phyloP scores from a whole-genome alignment of 2,113 vertebrate genomes.

The Hyaena hyaena region DNA sequence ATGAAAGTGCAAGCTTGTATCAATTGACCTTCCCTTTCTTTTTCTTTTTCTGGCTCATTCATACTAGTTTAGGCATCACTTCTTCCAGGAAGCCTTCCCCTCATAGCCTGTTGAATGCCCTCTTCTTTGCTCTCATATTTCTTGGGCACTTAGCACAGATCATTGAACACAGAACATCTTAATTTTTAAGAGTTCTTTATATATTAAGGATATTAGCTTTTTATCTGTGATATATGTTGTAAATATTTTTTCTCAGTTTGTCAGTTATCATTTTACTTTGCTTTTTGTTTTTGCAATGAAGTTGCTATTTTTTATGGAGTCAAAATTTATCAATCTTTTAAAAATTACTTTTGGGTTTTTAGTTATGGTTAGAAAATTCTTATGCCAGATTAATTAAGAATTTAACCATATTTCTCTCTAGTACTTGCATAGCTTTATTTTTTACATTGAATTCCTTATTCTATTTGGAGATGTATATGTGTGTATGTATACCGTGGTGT shows the following conservation, averaged over 20 bases:
- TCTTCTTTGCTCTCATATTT: background rate
- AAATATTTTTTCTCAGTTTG: slow-evolving; percentile 29
- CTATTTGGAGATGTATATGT: background rate
- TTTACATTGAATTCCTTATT: background rate
- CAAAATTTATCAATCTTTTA: background rate
- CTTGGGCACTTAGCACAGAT: background rate
- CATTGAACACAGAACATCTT: background rate
- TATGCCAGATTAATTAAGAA: background rate
- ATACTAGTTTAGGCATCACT: background rate
- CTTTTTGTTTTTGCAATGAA: background rate
- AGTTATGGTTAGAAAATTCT: background rate
- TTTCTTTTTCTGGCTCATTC: background rate
- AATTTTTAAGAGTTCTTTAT: background rate
- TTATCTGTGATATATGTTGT: background rate
- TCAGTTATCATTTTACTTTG: background rate
- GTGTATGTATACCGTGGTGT: background rate
- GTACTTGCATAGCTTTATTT: background rate
- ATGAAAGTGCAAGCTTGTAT: background rate
- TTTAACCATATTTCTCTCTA: background rate
- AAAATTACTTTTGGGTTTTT: slow-evolving; percentile 1
- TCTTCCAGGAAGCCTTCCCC: background rate
- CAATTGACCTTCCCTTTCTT: background rate
- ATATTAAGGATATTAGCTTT: background rate
- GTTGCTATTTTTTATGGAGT: background rate
- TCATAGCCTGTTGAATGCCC: background rate